Evolutionary conservation across 1,140 invertebrate genomes (phyloP), one percentile per base, ranked within the genome.

Genomic region (Dryas iulia): DNA sequence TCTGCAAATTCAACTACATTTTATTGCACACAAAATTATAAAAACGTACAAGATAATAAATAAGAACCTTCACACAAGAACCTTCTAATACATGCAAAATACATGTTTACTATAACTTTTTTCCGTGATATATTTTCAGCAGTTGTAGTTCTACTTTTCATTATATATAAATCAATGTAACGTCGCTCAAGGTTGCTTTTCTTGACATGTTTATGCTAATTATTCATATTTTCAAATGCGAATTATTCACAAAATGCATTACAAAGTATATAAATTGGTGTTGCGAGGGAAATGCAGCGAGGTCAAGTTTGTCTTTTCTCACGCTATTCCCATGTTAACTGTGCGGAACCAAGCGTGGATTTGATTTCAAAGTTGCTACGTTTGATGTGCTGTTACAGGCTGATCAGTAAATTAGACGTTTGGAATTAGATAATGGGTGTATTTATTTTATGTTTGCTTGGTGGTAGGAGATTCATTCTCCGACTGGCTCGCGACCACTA

Each of bases 231-330:
- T 53, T 59, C 26, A 66, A 35, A 35, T 39, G 54, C 25, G 59
- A 35, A 59, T 59, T 66, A 31, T 60, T 47, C 58, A 57, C 35
- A 66, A 35, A 66, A 28, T 58, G 26, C 25, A 47, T 21, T 47
- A 8, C 39, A 21, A 47, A 14, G 63, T 59, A 58, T 58, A 33
- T 59, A 66, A 47, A 25, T 59, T 59, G 52, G 59, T 66, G 47
- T 33, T 12, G 26, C 23, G 21, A 60, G 31, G 47, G 59, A 68
- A 68, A 47, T 56, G 30, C 47, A 39, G 23, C 31, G 59, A 54
- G 66, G 66, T 68, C 66, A 61, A 68, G 66, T 68, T 68, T 35
- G 39, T 56, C 58, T 57, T 59, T 68, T 68, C 66, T 61, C 66
- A 68, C 66, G 66, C 52, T 68, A 60, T 68, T 61, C 35, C 28